Base-by-base conservation (phyloP, 2,888 invertebrate genomes). In the Andricus curvator region DNA sequence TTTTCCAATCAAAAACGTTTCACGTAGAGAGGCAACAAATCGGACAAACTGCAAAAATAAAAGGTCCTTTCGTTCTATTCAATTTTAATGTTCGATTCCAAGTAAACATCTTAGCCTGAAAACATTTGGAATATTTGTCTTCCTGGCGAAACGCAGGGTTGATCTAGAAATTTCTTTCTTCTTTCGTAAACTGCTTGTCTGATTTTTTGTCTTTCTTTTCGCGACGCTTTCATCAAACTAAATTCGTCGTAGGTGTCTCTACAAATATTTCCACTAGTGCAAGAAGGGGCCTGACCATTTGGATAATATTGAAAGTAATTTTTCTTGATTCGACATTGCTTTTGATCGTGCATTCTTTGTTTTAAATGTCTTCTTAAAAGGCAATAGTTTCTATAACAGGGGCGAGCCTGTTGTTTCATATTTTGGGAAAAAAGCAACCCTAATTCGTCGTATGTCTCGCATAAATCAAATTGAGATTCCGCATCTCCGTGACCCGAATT, bases 161-260 rank as follows among this genome's bases (percentile, higher is more conserved):
- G 86, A 76, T 84, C 85, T 51, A 88, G 83, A 80, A 85, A 88
- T 29, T 78, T 68, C 79, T 85, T 86, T 77, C 87, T 84, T 48
- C 88, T 86, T 41, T 79, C 68, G 22, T 84, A 83, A 82, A 88
- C 87, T 2, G 81, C 51, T 51, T 66, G 68, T 64, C 85, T 85
- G 29, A 88, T 79, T 20, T 65, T 60, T n/a, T 80, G 79, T 22
- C 83, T 80, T 44, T 85, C 78, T 0, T 66, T 41, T 6, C 79
- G 77, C 41, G 83, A 67, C 6, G 84, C 83, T 66, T 37, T 78
- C 87, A 88, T 86, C 25, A 88, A 80, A 51, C 86, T 77, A 66
- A 87, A 84, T 76, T 88, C 88, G 70, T 88, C 86, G 78, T 88
- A 88, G 8, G 88, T 87, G 5, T 88, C 88, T 17, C 20, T 62